These are phyloP conservation scores for Mungos mungo DNA, from an alignment of 2,113 vertebrate genomes.

Conservation along the genomic window DNA sequence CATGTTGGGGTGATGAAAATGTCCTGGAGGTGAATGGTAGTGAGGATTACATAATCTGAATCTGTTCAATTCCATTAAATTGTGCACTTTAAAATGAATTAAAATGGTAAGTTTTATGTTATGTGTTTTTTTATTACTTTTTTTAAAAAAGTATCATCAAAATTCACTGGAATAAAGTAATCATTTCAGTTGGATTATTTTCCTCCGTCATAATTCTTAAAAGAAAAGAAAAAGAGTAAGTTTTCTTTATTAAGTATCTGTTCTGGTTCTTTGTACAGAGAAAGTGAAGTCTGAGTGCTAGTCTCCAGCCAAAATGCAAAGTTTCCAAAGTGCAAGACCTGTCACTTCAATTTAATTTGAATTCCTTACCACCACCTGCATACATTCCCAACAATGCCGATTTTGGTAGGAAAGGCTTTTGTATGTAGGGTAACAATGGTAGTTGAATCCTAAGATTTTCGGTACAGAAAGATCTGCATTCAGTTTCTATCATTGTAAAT, in stretches of 20 bases:
- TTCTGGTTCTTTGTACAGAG: not conserved
- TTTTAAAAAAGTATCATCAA: not conserved
- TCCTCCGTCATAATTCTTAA: not conserved
- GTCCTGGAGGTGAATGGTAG: not conserved
- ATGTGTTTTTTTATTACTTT: not conserved
- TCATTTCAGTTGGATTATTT: not conserved
- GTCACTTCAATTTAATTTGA: not conserved
- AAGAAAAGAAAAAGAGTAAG: not conserved
- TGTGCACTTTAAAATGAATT: not conserved
- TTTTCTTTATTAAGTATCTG: not conserved
- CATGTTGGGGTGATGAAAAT: not conserved
- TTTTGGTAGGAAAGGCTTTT: not conserved
- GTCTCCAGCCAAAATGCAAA: not conserved
- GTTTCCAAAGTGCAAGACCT: not conserved
- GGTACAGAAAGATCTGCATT: not conserved
- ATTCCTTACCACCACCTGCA: not conserved
- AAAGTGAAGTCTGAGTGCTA: accelerated
- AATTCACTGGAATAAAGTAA: not conserved
- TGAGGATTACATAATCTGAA: not conserved
- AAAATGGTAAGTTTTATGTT: not conserved
- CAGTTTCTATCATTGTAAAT: not conserved
- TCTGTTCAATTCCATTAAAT: no score
- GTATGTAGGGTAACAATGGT: not conserved
- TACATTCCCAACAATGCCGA: not conserved
- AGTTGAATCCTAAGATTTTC: not conserved